Percentiles rank a stretch among this genome's conserved stretches.
Conservation (phyloP, 2,888 invertebrate species). For the Cylloceria caligata region DNA sequence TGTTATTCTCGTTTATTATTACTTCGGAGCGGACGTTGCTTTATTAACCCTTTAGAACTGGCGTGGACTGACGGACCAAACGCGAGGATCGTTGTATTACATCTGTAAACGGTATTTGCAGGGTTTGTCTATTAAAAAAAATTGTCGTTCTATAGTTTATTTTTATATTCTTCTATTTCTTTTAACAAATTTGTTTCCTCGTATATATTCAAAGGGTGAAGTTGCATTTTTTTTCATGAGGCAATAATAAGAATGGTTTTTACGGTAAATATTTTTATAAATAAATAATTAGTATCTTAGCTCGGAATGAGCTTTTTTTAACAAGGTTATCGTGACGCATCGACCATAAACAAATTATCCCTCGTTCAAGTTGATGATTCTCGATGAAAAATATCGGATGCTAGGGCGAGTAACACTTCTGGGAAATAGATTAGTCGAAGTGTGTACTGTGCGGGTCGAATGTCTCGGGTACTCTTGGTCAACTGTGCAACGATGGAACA, state of each 20-base stretch:
- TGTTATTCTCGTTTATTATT: conserved; percentile 28
- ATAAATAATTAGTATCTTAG: too few species aligned
- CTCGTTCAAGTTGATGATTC: conserved; percentile 9
- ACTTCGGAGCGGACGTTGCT: conserved; percentile 28
- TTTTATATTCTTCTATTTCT: background rate
- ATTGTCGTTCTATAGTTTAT: background rate
- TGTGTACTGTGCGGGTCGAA: conserved; percentile 45
- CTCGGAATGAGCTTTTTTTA: background rate
- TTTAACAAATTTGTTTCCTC: too few species aligned
- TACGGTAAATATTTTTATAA: too few species aligned
- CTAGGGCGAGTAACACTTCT: conserved; percentile 31
- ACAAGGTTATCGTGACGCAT: background rate
- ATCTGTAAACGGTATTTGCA: background rate
- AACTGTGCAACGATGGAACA: conserved; percentile 3
- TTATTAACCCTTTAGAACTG: conserved; percentile 18
- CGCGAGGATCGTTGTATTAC: background rate
- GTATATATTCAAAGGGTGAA: too few species aligned
- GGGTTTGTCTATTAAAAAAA: too few species aligned
- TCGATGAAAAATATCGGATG: conserved; percentile 16
- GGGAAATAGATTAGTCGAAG: conserved; percentile 47
- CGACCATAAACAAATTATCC: background rate
- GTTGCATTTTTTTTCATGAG: background rate
- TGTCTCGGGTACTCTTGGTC: conserved; percentile 44
- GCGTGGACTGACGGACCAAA: background rate
- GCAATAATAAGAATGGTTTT: too few species aligned